These are phyloP conservation scores for Pteropus rufus DNA, from an alignment of 2,797 vertebrate species.

Conservation along the genomic window DNA sequence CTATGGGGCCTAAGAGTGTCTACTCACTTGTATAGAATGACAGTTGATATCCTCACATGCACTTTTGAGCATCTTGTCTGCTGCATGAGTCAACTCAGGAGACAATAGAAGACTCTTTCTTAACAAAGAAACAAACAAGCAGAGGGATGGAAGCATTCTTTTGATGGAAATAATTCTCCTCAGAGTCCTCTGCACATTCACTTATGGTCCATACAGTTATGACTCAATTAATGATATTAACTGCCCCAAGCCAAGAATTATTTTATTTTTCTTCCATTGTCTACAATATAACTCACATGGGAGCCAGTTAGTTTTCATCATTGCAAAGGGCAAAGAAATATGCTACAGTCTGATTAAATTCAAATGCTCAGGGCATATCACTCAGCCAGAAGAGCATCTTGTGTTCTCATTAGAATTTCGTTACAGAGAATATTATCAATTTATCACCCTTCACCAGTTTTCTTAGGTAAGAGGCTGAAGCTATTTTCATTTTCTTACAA, in stretches of 20 bases:
- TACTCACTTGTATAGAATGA: background rate
- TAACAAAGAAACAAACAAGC: background rate
- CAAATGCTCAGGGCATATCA: conserved; percentile 38
- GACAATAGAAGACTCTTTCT: background rate
- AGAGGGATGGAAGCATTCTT: background rate
- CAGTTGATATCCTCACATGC: background rate
- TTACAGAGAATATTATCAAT: conserved; percentile 24
- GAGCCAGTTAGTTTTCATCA: conserved; percentile 63
- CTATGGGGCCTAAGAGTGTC: background rate
- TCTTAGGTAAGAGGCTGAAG: conserved; percentile 1
- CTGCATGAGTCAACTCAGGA: background rate
- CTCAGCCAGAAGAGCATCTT: conserved; percentile 45
- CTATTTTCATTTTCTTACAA: conserved; percentile 53
- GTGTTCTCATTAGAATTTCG: conserved; percentile 37
- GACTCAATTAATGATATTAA: conserved; percentile 61
- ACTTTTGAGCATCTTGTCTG: background rate
- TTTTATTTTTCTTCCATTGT: conserved; percentile 62
- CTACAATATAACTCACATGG: conserved; percentile 50
- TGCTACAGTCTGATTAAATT: conserved; percentile 60
- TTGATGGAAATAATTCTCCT: background rate
- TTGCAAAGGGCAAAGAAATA: conserved; percentile 56
- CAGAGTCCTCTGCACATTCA: background rate
- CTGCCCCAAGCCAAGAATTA: conserved; percentile 34
- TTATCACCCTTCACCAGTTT: conserved; percentile 19
- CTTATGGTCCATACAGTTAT: conserved; percentile 3